Evolutionary conservation across 2,888 invertebrate species (phyloP).

Genomic region (Tenthredo amoena): DNA sequence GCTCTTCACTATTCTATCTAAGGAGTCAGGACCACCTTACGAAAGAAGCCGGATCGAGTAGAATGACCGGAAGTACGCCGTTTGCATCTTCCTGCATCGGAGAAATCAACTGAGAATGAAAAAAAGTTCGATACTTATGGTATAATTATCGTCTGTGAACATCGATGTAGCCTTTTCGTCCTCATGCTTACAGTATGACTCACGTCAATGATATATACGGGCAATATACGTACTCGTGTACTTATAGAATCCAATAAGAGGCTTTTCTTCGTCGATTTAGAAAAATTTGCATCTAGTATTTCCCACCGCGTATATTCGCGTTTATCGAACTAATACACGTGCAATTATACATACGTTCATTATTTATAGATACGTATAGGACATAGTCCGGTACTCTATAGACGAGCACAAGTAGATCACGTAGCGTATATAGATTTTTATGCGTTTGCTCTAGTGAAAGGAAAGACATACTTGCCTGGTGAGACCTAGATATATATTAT

Average conservation of each 20-base stretch:
- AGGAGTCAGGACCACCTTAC: conserved; percentile 11
- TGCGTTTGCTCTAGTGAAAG: conserved; percentile 67
- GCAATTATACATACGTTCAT: neutral
- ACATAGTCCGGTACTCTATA: conserved; percentile 1
- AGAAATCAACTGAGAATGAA: neutral
- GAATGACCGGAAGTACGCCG: conserved; percentile 52
- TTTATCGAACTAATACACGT: neutral
- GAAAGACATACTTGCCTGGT: conserved; percentile 61
- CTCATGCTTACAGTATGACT: neutral
- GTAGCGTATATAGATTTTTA: conserved; percentile 58
- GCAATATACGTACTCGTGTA: neutral
- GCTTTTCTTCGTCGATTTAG: neutral
- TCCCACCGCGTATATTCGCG: neutral
- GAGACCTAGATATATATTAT: conserved; percentile 63
- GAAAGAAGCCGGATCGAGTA: conserved; percentile 35
- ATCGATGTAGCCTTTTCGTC: neutral
- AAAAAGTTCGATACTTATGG: neutral
- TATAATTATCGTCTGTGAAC: neutral
- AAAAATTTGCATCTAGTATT: neutral
- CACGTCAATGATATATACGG: neutral
- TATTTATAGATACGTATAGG: neutral
- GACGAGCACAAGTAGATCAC: conserved; percentile 43
- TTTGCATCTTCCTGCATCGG: conserved; percentile 38
- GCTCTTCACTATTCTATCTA: neutral
- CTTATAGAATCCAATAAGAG: neutral